Evolutionary conservation across 92 coral and sea anemone genomes (phyloP), one percentile per base, ranked within the genome.

Genomic region (Porites divaricata): DNA sequence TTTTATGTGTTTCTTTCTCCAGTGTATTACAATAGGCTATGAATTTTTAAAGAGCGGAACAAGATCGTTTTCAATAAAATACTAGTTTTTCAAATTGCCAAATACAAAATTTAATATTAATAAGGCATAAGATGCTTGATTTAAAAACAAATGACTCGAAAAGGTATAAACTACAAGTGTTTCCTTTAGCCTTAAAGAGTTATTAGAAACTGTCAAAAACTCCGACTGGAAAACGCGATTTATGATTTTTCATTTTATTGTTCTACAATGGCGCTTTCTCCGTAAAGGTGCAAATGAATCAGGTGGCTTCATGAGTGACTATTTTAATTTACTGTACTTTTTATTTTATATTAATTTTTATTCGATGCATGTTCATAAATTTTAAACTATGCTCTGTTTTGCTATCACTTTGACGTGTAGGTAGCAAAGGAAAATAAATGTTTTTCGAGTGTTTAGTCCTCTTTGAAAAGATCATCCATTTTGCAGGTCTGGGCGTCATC

Each of bases 281-380:
- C 35, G 74, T 48, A 22, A 12, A 48, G 28, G 28, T 19, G 19
- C 68, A 54, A 56, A 56, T 54, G 58, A 41, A 61, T 50, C 79
- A 82, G 86, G 86, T 82, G 86, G 71, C 86, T 72, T 22, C 86
- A 45, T 82, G 56, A 61, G 86, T 21, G 86, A 82, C 63, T 23
- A n/a, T 23, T 16, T 15, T 67, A 41, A 45, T 78, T 78, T 72
- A 9, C 14, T 41, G 25, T 24, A 9, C 14, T 17, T 51, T 70
- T 69, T 35, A 35, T 35, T 4, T 35, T 35, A 35, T 35, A 35
- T 35, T 35, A 35, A 35, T 35, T 35, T 35, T 4, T 35, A 35
- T 56, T 70, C 19, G 8, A 21, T 54, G 48, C 58, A 45, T 25
- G 56, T 9, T 59, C 63, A 23, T 24, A 26, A 59, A 61, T 25